These are phyloP conservation scores for Dryoscopus gambensis DNA, from an alignment of 2,113 vertebrate genomes.

Conservation along the genomic window DNA sequence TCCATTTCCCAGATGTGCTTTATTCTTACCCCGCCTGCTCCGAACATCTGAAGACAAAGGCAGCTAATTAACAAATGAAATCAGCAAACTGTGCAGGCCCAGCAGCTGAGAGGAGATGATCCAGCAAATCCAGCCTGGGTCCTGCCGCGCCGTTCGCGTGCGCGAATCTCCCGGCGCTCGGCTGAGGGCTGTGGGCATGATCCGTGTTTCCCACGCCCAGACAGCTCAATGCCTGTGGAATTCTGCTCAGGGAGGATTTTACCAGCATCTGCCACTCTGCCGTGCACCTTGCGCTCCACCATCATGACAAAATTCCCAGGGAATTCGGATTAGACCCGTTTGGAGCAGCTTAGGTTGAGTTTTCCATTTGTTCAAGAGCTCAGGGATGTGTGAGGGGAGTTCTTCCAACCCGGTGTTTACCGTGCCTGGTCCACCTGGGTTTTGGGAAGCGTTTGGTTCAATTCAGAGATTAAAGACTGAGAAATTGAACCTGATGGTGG, in stretches of 20 bases:
- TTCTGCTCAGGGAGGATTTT: rapidly evolving
- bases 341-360: neutral
- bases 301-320: rapidly evolving
- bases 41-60: neutral
- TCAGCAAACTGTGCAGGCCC: neutral
- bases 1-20: conserved; percentile 12
- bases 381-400: neutral
- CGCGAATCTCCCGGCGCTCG: neutral
- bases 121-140: neutral
- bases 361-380: neutral
- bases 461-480: conserved; percentile 66
- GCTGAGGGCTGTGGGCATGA: neutral
- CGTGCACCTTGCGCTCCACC: neutral
- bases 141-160: rapidly evolving
- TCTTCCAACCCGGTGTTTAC: neutral
- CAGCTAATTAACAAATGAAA: conserved; percentile 26
- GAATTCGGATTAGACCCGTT: neutral
- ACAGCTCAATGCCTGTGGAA: rapidly evolving
- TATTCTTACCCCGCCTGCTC: neutral
- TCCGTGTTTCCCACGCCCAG: rapidly evolving
- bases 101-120: neutral
- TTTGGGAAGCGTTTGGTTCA: conserved; percentile 51
- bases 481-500: conserved; percentile 62
- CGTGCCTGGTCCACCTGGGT: conserved; percentile 21
- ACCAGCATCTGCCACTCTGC: rapidly evolving